These are phyloP conservation scores for Drosophila imparisetae DNA, from an alignment of 2,888 invertebrate species.

Conservation along the genomic window DNA sequence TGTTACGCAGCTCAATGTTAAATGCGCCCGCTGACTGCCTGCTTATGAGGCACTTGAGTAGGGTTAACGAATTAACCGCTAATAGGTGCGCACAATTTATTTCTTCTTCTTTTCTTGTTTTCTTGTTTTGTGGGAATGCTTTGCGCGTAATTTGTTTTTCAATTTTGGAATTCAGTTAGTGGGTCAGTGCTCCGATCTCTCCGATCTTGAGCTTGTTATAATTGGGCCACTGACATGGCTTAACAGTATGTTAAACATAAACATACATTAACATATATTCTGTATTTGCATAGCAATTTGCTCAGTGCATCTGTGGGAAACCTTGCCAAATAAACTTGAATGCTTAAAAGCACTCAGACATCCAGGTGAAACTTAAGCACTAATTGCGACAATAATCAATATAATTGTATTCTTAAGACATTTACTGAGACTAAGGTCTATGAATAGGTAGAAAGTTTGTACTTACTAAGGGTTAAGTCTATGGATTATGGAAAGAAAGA, in stretches of 20 bases:
- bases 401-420: background rate
- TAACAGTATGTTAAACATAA: constrained; percentile 29
- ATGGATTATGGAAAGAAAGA: no score
- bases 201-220: constrained; percentile 24
- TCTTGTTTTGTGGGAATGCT: constrained; percentile 33
- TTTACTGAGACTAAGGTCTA: background rate
- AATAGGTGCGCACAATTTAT: constrained; percentile 49
- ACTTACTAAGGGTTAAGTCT: background rate
- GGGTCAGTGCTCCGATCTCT: constrained; percentile 51
- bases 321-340: background rate
- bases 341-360: background rate
- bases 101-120: background rate
- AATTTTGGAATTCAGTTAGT: constrained; percentile 33
- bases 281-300: background rate
- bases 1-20: constrained; percentile 50
- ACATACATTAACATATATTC: constrained; percentile 14
- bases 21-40: constrained; percentile 36
- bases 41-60: constrained; percentile 53
- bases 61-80: constrained; percentile 61
- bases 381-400: background rate
- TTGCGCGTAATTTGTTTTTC: constrained; percentile 13
- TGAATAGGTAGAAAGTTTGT: background rate
- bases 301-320: background rate
- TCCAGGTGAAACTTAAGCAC: background rate
- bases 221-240: constrained; percentile 39